A percentile compares a stretch with the other conserved stretches of the same genome.
These are phyloP conservation scores for Ceuthmochares aereus DNA, from an alignment of 2,113 vertebrate species.

Conservation along the genomic window DNA sequence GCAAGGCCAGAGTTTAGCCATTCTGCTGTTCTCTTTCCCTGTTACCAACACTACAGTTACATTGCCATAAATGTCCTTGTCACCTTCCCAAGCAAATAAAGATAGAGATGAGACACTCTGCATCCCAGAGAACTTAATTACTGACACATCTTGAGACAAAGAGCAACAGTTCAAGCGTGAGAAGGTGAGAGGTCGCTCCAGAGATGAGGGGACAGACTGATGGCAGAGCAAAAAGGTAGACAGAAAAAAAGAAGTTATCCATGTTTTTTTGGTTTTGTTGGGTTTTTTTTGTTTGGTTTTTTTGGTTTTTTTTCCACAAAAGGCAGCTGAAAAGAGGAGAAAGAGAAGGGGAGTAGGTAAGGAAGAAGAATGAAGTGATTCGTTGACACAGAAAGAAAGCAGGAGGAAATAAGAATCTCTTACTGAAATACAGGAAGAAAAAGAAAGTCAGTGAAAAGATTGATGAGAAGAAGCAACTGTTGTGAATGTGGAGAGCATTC, in stretches of 20 bases:
- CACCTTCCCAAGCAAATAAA: constrained; percentile 27
- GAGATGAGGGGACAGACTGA: neutral
- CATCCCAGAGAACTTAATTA: constrained; percentile 7
- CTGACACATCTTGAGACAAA: constrained; percentile 7
- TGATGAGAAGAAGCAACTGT: neutral
- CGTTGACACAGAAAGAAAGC: neutral
- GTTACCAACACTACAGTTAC: neutral
- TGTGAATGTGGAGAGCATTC: neutral
- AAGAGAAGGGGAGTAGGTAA: neutral
- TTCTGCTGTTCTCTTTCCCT: neutral
- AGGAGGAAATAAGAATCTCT: neutral
- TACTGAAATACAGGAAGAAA: neutral
- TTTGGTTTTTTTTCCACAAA: neutral
- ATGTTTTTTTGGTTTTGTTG: neutral
- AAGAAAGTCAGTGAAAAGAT: neutral
- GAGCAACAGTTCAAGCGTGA: neutral
- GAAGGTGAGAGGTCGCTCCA: neutral
- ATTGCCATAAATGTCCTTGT: neutral
- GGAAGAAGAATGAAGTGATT: neutral
- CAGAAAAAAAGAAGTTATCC: neutral
- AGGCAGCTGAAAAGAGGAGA: neutral
- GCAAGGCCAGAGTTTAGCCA: neutral
- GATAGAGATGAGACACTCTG: neutral
- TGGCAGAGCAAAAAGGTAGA: neutral
- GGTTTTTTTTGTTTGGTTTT: too few relatives aligned